phyloP scores from a whole-genome alignment of 1,140 invertebrate genomes.

The Heliconius nattereri region DNA sequence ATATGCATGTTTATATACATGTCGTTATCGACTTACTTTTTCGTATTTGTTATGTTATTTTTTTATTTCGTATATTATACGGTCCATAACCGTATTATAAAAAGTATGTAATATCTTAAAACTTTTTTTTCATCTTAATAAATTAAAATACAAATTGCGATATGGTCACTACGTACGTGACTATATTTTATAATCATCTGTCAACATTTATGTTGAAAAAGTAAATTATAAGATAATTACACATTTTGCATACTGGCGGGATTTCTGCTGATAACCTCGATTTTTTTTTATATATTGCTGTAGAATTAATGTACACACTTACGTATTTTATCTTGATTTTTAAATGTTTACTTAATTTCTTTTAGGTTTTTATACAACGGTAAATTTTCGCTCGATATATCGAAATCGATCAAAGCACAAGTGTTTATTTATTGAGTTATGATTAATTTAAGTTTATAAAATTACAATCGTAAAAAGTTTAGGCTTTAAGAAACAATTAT shows the following conservation, averaged over 20 bases:
- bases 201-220: conserved; percentile 27
- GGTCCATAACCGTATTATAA: too few species aligned
- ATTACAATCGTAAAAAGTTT: too few species aligned
- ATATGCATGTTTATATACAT: too few species aligned
- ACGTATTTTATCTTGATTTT: neutral
- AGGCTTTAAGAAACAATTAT: too few species aligned
- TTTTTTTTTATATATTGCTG: neutral
- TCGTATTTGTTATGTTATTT: too few species aligned
- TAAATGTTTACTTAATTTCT: neutral
- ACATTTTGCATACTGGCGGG: conserved; percentile 33
- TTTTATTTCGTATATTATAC: too few species aligned
- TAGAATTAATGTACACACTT: neutral
- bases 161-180: neutral
- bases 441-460: too few species aligned
- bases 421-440: too few species aligned
- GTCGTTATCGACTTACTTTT: too few species aligned
- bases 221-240: conserved; percentile 41
- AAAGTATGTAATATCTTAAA: too few species aligned
- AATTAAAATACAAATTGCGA: conserved; percentile 5
- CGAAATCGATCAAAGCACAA: too few species aligned
- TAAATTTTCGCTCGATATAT: neutral
- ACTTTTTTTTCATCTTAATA: too few species aligned
- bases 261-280: conserved; percentile 19
- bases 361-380: neutral
- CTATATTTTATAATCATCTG: conserved; percentile 10